Percentiles rank a stretch among this genome's conserved stretches.
Evolutionary conservation across 2,113 vertebrate species (phyloP).

Genomic region (Zingel zingel): DNA sequence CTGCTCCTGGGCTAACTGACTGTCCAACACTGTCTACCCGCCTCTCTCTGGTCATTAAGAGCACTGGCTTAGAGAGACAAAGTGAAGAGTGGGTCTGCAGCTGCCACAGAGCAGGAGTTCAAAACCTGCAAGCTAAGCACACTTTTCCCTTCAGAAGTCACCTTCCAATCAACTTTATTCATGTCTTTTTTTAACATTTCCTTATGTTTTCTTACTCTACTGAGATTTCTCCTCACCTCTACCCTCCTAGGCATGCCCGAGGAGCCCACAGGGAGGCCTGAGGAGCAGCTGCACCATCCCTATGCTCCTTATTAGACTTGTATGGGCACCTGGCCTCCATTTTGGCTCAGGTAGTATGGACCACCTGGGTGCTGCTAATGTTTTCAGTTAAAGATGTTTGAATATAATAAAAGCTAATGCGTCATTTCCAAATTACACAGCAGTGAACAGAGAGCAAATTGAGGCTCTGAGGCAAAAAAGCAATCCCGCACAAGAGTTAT

Average conservation of each 20-base stretch:
- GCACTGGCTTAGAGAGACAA: slow-evolving; percentile 20
- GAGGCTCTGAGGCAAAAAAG: slow-evolving; percentile 24
- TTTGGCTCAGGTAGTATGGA: slow-evolving; percentile 49
- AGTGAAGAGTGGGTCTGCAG: slow-evolving; percentile 11
- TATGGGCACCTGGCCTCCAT: slow-evolving; percentile 50
- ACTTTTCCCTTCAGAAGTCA: slow-evolving; percentile 8
- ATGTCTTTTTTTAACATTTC: background rate
- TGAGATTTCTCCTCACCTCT: slow-evolving; percentile 39
- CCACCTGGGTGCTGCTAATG: slow-evolving; percentile 41
- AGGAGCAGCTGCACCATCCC: slow-evolving; percentile 64
- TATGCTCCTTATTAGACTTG: slow-evolving; percentile 65
- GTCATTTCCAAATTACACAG: slow-evolving; percentile 22
- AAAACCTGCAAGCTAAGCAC: slow-evolving; percentile 20
- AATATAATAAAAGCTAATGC: slow-evolving; percentile 26
- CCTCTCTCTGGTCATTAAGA: slow-evolving; percentile 27
- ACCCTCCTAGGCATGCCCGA: slow-evolving; percentile 40
- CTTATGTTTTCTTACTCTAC: slow-evolving; percentile 14
- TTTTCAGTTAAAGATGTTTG: slow-evolving; percentile 34
- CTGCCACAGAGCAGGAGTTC: slow-evolving; percentile 20
- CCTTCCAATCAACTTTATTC: slow-evolving; percentile 23
- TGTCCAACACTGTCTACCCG: slow-evolving; percentile 9
- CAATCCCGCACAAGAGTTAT: background rate
- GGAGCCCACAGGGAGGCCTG: slow-evolving; percentile 48
- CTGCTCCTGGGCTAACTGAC: slow-evolving; percentile 26
- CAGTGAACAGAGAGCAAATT: slow-evolving; percentile 2